Base-by-base conservation (phyloP, 2,113 vertebrate species). In the Sarotherodon lohbergeri region DNA sequence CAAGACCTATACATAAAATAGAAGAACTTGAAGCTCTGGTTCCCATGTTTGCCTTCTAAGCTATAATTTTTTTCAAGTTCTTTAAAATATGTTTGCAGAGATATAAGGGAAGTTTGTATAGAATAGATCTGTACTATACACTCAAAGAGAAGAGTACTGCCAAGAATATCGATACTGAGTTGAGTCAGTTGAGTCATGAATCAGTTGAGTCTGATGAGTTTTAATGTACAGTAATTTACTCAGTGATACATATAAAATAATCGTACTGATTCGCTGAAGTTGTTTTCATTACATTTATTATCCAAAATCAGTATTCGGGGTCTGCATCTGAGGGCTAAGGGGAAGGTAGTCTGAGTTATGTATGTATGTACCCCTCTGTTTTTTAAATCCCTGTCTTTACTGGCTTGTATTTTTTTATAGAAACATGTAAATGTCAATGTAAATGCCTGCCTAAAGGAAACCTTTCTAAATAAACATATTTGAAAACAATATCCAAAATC, bases 381-480 rank as follows among this genome's bases (percentile, higher is more conserved):
- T 36, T 36, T 66, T 6, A 1, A 39, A 66, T 66, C 32, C 2
- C 61, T 66, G 0, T 66, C 34, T 39, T 66, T 66, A 39, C 34
- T 66, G 32, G 17, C 6, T 66, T n/a, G 32, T 3, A 39, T 36
- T 66, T 61, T 27, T 66, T 66, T n/a, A 66, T 66, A 66, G 61
- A 66, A 66, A 66, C 32, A 66, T 66, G 32, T 0, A 1, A 10
- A 39, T n/a, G 17, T 36, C 17, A 39, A n/a, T 39, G 61, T 36
- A 39, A 66, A 39, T 66, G 32, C 32, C 6, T 3, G 32, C 61
- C 32, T 3, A 66, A 66, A 66, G 10, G 32, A 66, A 66, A 66
- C 61, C 12, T 66, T 66, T 66, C 61, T 66, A n/a, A 66, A 66
- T 66, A 66, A 66, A 66, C 32, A 66, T 39, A 66, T 66, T 6